Evolutionary conservation across 2,113 vertebrate genomes (phyloP), one percentile per base, ranked within the genome.

Genomic region (Trichomycterus rosablanca): DNA sequence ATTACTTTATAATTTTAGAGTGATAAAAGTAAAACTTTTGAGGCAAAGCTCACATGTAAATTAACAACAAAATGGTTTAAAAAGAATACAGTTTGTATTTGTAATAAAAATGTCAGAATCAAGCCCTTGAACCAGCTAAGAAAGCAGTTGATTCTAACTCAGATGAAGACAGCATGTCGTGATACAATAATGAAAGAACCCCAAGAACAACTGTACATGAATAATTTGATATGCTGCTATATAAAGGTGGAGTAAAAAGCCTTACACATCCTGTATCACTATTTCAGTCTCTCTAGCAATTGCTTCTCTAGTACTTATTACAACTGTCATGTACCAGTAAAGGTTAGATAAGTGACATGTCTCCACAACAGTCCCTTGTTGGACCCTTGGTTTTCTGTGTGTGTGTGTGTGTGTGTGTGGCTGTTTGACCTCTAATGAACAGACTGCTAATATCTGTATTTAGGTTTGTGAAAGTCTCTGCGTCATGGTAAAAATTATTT

Each of bases 211-310:
- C 3, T 30, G 26, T 56, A 32, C 20, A 4, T 10, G 30, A 16
- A 5, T 9, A 43, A 30, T 24, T 15, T 35, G 18, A 12, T 24
- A 1, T 5, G 5, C 26, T 30, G 26, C 7, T 7, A 30, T 30
- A 30, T 30, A 4, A 7, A 30, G 3, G 7, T 30, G 26, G 26
- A 30, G 5, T 7, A 34, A 18, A 51, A 52, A 23, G 49, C 5
- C 14, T 9, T 1, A 1, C 18, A 23, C 46, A 24, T 60, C 34
- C 24, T 34, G 37, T 24, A 50, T 73, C 80, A 80, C 81, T 81
- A 83, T 83, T 73, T 54, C 45, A 76, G 42, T n/a, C 59, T 76
- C 74, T 68, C 63, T 3, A n/a, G 52, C 54, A 57, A 65, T 63
- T 79, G 77, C 7, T 77, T 76, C 76, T 78, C 45, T 51, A 59